These are phyloP conservation scores for Thinocorus orbignyianus DNA, from an alignment of 2,113 vertebrate species.

Conservation along the genomic window DNA sequence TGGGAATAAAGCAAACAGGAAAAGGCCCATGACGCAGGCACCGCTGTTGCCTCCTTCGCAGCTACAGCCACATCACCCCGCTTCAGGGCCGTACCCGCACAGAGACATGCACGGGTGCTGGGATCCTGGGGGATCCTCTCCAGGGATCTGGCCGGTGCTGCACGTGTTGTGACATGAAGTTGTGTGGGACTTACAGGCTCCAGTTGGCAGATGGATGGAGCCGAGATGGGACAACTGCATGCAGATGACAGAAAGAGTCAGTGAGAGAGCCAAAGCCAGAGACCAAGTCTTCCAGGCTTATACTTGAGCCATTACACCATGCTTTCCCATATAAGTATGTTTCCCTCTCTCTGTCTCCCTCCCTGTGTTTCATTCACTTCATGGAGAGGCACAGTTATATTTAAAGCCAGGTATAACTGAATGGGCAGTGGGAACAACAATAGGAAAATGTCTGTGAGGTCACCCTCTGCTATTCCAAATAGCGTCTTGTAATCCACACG, in stretches of 20 bases:
- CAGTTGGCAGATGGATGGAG: background rate
- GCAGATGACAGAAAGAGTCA: background rate
- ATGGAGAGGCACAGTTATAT: background rate
- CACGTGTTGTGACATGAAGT: accelerated
- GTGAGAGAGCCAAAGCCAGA: background rate
- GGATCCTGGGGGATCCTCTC: background rate
- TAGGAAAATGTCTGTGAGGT: background rate
- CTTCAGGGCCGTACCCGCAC: background rate
- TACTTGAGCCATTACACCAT: background rate
- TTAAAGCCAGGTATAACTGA: background rate
- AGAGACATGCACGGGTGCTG: accelerated
- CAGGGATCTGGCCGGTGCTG: background rate
- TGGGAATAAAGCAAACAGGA: constrained; percentile 66
- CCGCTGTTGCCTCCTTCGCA: background rate
- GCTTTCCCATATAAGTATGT: background rate
- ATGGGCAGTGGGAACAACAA: background rate
- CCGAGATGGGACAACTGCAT: background rate
- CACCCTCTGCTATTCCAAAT: background rate
- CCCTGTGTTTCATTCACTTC: background rate
- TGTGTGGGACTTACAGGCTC: accelerated
- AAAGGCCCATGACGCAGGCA: background rate
- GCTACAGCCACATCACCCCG: background rate
- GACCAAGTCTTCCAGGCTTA: background rate
- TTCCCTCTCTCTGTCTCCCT: background rate
- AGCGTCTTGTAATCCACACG: background rate